Evolutionary conservation across 2,113 vertebrate genomes (phyloP), one percentile per base, ranked within the genome.

Genomic region (Ursus arctos): DNA sequence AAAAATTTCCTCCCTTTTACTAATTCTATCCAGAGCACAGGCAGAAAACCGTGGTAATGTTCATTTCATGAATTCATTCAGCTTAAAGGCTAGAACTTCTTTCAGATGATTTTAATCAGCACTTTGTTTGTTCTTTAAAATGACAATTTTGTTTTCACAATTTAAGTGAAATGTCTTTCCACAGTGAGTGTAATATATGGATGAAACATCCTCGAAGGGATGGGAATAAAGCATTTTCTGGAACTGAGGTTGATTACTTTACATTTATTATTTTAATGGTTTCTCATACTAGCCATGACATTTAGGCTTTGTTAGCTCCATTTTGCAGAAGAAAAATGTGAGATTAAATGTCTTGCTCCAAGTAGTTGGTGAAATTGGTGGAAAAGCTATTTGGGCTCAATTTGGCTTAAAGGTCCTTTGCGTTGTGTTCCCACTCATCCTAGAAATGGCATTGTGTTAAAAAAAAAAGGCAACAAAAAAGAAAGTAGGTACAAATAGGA

Each of bases 21-120:
- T 65, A 91, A 88, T 89, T 72, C 71, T 89, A 59, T 31, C n/a
- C 93, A 95, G 28, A 84, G 3, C 51, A 92, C 24, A 69, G 11
- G 59, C 59, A 94, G 67, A 87, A 19, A 92, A 61, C 12, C 90
- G 11, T 36, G 13, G 16, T 65, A 71, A 67, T 74, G 21, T 77
- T 92, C 80, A 92, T 88, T 85, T 94, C 76, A 67, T 51, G 40
- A 97, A 84, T 90, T 91, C n/a, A 84, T 90, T 93, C n/a, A 81
- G 28, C n/a, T 88, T 79, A 72, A 96, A 92, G 47, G 22, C 40
- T 96, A 79, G 33, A 59, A 81, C 7, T 71, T 85, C 36, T 87
- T 96, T 97, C 12, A 81, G 51, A 51, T 55, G 3, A 90, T 77
- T 91, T 92, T 84, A 53, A 88, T 72, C 81, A 95, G 12, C 14